Evolutionary conservation across 2,888 invertebrate genomes (phyloP), one percentile per base, ranked within the genome.

Genomic region (Leptinotarsa haldemani): DNA sequence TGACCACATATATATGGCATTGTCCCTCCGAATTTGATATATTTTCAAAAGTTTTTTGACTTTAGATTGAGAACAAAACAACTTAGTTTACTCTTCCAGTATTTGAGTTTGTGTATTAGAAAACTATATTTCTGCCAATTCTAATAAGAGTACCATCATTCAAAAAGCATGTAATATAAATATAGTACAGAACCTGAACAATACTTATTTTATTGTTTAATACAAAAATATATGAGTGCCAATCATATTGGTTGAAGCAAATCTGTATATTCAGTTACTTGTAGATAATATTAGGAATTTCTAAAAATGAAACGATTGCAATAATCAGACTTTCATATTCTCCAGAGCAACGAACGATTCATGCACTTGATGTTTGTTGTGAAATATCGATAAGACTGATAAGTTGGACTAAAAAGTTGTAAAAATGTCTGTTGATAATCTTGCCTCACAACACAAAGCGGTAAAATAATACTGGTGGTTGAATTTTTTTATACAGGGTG

Each of bases 181-280:
- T 61, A 61, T 7, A 61, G 25, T 15, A 30, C n/a, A 40, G 40
- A 30, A n/a, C 40, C 40, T 30, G 25, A 52, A 53, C 52, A 53
- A 67, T 67, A 67, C 53, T 67, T 25, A 53, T 67, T 67, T 67
- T 67, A 67, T 67, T 67, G 67, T 67, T 67, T 18, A 46, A 53
- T 67, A 67, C 16, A 50, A 70, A 71, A 48, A 40, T 61, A 30
- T 68, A 70, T 63, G 20, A 65, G 47, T 69, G 63, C 56, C 71
- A 76, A 76, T 76, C 76, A 76, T 76, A 76, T 76, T 76, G 76
- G 65, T 76, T 76, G 76, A 65, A 40, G 40, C 61, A 61, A 61
- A 30, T 61, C 30, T 61, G 61, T 61, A 61, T 61, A 61, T 61
- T 61, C 20, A 22, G 56, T 22, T 56, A 56, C 1, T 56, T 56